Base-by-base conservation (phyloP, 2,797 vertebrate genomes). In the Myoxocephalus aenaeus region DNA sequence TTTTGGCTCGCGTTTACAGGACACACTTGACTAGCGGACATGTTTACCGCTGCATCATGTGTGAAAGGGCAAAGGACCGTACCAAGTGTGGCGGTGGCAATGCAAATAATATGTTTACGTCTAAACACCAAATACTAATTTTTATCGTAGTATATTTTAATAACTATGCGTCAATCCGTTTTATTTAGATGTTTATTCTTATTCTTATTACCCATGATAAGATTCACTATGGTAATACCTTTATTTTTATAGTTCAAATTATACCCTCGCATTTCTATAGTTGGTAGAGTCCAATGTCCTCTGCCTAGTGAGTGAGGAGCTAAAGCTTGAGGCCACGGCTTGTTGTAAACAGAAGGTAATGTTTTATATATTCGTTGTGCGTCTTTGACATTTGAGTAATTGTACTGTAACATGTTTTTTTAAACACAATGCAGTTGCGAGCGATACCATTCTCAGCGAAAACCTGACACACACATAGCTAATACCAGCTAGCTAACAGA, bases 211-310 rank as follows among this genome's bases (percentile, higher is more conserved):
- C 1, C 4, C 3, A 44, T 3, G 0, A 38, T 1, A 12, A 27
- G 0, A 0, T 6, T 0, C 0, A 34, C 4, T 3, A 25, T 3
- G 0, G 1, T 1, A 56, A 13, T 61, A 11, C 1, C 2, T 4
- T 44, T 42, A 8, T 54, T 1, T 29, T 32, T 32, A 25, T n/a
- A 32, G 14, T 36, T 70, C 1, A 25, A 34, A 46, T 25, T 0
- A 15, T 65, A 70, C 42, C 44, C 6, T 50, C 13, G 5, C 36
- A 12, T 42, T 44, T 17, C 5, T 13, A 5, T 2, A 87, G 44
- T 88, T 96, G 93, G 95, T 93, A 87, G 6, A 82, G 75, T 91
- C 94, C 93, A 44, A 82, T 91, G 94, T 89, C 95, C 95, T 96
- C 91, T 84, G 79, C 51, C 38, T 76, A 3, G 44, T 78, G 58